A percentile compares a stretch with the other conserved stretches of the same genome.
phyloP scores from a whole-genome alignment of 2,888 invertebrate genomes.

The Alentia gelatinosa region DNA sequence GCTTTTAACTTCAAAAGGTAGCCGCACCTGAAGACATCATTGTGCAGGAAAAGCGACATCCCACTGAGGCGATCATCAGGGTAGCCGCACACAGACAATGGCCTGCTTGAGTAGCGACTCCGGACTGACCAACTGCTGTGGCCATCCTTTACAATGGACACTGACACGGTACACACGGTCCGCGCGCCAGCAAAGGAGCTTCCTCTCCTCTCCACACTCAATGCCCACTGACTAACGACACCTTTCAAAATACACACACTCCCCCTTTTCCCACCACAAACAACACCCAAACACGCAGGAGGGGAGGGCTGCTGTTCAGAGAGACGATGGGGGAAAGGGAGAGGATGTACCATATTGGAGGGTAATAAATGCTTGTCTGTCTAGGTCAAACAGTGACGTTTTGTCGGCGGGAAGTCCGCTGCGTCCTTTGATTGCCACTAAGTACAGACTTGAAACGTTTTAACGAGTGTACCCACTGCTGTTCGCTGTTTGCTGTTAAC shows the following conservation, averaged over 20 bases:
- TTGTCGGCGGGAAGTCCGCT: background rate
- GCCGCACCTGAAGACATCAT: background rate
- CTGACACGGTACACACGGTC: slow-evolving; percentile 28
- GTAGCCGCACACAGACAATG: slow-evolving; percentile 8
- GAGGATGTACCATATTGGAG: slow-evolving; percentile 18
- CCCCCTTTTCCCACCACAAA: slow-evolving; percentile 29
- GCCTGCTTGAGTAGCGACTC: slow-evolving; percentile 9
- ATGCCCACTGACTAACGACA: slow-evolving; percentile 22
- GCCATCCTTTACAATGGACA: background rate
- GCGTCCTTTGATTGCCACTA: slow-evolving; percentile 7
- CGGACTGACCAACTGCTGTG: slow-evolving; percentile 27
- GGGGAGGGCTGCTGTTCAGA: background rate
- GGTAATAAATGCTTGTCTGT: slow-evolving; percentile 8
- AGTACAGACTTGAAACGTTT: slow-evolving; percentile 1
- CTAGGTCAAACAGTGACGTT: slow-evolving; percentile 15
- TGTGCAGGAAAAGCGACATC: background rate
- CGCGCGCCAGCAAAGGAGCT: background rate
- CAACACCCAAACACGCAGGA: background rate
- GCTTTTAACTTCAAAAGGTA: background rate
- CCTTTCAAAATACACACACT: slow-evolving; percentile 37
- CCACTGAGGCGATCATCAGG: background rate
- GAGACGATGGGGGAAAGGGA: background rate
- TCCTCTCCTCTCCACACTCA: background rate
- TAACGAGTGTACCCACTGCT: slow-evolving; percentile 28
- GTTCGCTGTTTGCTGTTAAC: slow-evolving; percentile 24